Evolutionary conservation across 1,140 invertebrate genomes (phyloP).

Genomic region (Meloidogyne hapla): DNA sequence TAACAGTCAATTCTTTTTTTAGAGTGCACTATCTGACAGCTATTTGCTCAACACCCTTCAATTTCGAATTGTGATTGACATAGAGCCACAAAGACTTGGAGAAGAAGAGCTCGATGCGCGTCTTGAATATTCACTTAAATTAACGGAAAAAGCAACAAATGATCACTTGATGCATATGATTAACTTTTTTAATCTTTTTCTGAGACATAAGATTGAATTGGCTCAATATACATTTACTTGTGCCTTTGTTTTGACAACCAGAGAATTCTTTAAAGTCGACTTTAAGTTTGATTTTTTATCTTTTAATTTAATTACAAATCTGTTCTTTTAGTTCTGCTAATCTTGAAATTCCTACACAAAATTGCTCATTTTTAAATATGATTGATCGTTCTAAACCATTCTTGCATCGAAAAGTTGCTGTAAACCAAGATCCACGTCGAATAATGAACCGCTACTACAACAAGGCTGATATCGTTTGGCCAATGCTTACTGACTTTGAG

Average conservation of each 20-base stretch:
- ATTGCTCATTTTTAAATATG: slow-evolving; percentile 33
- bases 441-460: slow-evolving; percentile 34
- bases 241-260: slow-evolving; percentile 19
- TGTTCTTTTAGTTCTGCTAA: slow-evolving; percentile 32
- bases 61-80: slow-evolving; percentile 18
- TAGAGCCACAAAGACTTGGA: slow-evolving; percentile 27
- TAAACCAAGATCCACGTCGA: slow-evolving; percentile 8
- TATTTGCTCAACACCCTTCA: slow-evolving; percentile 20
- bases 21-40: slow-evolving; percentile 25
- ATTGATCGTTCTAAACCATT: slow-evolving; percentile 26
- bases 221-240: slow-evolving; percentile 16
- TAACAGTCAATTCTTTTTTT: too few relatives aligned
- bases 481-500: slow-evolving; percentile 38
- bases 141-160: slow-evolving; percentile 4
- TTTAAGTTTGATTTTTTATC: slow-evolving; percentile 28
- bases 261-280: slow-evolving; percentile 32
- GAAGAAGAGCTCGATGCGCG: slow-evolving; percentile 38
- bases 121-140: slow-evolving; percentile 31
- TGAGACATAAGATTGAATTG: slow-evolving; percentile 15
- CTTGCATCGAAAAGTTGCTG: slow-evolving; percentile 8
- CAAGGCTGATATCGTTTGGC: slow-evolving; percentile 5
- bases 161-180: slow-evolving; percentile 32
- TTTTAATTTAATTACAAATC: not conserved
- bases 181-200: slow-evolving; percentile 28
- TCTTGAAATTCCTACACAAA: slow-evolving; percentile 28